Evolutionary conservation across 2,113 vertebrate genomes (phyloP), one percentile per base, ranked within the genome.

Genomic region (Periophthalmodon schlosseri): DNA sequence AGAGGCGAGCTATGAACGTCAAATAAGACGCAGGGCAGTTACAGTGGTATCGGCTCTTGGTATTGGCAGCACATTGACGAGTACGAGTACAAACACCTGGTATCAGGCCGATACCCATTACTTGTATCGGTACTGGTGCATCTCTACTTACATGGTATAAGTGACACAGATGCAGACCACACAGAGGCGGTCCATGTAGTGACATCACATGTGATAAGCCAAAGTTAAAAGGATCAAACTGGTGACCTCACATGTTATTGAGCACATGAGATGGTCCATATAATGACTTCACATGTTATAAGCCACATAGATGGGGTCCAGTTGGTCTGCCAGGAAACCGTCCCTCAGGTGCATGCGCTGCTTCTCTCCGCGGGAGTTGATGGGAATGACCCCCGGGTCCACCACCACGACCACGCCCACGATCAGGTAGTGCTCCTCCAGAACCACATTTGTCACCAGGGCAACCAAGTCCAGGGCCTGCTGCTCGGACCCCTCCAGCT

Each of bases 271-370:
- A 21, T 44, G 28, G 8, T 44, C 4, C 18, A n/a, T 5, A 7
- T 44, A 8, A 44, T 10, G 39, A 44, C 39, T 44, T 86, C 84
- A 99, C 96, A 99, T 99, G 89, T 98, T 99, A 91, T 99, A 99
- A 73, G 97, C 97, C 81, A 99, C 97, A 0, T 99, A 99, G 88
- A 99, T 97, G 57, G 97, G 97, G 92, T 99, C 97, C 89, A 99
- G 89, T 88, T 99, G 97, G 91, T 99, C 97, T 0, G 96, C 97
- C 73, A 99, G 93, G 89, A 99, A 99, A 69, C 97, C 97, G 0
- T 99, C 97, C 9, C 97, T 94, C 86, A 99, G 94, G 93, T 99
- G 97, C 97, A 98, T 98, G 44, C 97, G 95, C 72, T 99, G 97
- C 77, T 99, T 99, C 89, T 99, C 97, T 0, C 97, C 97, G 18